Evolutionary conservation across 1,140 invertebrate genomes (phyloP).

Genomic region (Potamilus streckersoni): DNA sequence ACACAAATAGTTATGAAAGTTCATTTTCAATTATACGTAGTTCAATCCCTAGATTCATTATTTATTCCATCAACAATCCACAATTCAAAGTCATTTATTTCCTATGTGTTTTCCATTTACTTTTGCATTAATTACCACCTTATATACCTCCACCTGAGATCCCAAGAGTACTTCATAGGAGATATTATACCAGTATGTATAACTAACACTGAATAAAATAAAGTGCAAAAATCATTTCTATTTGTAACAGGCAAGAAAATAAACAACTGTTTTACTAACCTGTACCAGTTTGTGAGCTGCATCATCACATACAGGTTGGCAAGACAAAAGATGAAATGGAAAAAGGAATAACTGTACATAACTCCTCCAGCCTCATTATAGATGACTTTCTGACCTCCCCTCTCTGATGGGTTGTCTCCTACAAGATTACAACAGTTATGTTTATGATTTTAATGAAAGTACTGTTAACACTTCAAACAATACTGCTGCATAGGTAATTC

Average conservation of each 20-base stretch:
- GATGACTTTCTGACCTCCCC: constrained; percentile 65
- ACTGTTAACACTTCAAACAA: background rate
- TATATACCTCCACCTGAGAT: too few species aligned
- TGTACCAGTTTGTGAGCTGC: constrained; percentile 71
- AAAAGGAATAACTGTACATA: constrained; percentile 68
- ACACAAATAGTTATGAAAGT: too few species aligned
- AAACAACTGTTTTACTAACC: constrained; percentile 49
- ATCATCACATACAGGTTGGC: constrained; percentile 70
- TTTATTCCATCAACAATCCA: too few species aligned
- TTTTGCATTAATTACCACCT: too few species aligned
- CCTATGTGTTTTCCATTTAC: too few species aligned
- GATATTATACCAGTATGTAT: background rate
- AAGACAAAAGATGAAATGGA: constrained; percentile 67
- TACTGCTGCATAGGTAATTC: background rate
- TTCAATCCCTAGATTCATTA: too few species aligned
- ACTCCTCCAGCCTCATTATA: constrained; percentile 66
- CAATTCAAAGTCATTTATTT: too few species aligned
- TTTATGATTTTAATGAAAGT: background rate
- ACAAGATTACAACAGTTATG: background rate
- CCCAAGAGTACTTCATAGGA: too few species aligned
- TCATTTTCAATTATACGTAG: too few species aligned
- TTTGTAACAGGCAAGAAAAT: background rate
- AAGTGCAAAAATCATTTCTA: background rate
- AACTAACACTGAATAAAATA: background rate
- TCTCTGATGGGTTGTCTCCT: constrained; percentile 55